Evolutionary conservation across 2,797 vertebrate genomes (phyloP).

Genomic region (Hypotaenidia okinawae): DNA sequence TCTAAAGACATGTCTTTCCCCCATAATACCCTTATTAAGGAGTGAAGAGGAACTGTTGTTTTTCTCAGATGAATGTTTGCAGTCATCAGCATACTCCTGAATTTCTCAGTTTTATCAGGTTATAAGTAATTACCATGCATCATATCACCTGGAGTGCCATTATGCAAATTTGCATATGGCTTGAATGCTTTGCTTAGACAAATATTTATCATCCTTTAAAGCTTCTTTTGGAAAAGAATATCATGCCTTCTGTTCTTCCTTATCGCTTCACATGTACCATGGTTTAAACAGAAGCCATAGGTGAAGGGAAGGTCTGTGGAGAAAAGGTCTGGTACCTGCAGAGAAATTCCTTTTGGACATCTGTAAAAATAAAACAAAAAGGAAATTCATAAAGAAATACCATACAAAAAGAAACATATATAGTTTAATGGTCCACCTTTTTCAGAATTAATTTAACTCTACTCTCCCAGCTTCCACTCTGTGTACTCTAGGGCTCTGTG

Average conservation of each 20-base stretch:
- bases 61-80: background rate
- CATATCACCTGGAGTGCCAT: conserved; percentile 69
- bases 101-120: conserved; percentile 53
- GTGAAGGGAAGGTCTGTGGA: conserved; percentile 22
- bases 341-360: conserved; percentile 30
- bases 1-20: background rate
- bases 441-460: background rate
- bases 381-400: background rate
- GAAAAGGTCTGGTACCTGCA: background rate
- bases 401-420: background rate
- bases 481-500: background rate
- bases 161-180: conserved; percentile 75
- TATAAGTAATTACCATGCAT: conserved; percentile 58
- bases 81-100: background rate
- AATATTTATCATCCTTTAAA: conserved; percentile 80
- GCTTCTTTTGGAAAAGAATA: conserved; percentile 64
- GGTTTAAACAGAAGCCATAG: conserved; percentile 46
- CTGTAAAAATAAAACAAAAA: background rate
- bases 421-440: background rate
- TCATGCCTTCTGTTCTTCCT: conserved; percentile 49
- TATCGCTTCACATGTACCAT: background rate
- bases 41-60: background rate
- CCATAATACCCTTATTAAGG: background rate
- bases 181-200: conserved; percentile 72
- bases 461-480: background rate